phyloP scores from a whole-genome alignment of 2,888 invertebrate species.

The Cetonia aurata region DNA sequence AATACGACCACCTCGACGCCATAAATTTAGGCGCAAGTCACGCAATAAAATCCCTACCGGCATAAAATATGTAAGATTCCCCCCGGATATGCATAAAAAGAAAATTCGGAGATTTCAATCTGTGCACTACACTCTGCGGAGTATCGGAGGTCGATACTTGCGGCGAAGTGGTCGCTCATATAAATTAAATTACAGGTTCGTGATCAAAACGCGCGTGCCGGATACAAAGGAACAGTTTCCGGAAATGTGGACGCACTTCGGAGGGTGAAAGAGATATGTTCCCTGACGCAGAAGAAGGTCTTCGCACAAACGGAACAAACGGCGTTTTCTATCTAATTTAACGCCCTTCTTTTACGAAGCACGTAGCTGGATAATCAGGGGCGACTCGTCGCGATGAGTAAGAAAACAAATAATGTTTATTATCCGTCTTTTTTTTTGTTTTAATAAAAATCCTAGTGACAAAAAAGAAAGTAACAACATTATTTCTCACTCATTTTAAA shows the following conservation, averaged over 20 bases:
- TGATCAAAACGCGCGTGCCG: slow-evolving; percentile 1
- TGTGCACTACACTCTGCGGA: too few species aligned
- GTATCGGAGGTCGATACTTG: too few species aligned
- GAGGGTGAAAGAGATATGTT: background rate
- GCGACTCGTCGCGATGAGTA: too few species aligned
- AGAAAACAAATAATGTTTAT: too few species aligned
- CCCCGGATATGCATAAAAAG: slow-evolving; percentile 1
- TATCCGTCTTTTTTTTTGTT: too few species aligned
- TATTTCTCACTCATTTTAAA: too few species aligned
- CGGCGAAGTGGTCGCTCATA: background rate
- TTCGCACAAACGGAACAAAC: background rate
- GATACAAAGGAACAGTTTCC: slow-evolving; percentile 20
- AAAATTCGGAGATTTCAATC: background rate
- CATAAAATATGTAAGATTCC: background rate
- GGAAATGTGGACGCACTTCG: background rate
- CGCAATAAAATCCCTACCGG: background rate
- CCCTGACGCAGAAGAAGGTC: background rate
- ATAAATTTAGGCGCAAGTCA: background rate
- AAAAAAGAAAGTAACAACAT: too few species aligned
- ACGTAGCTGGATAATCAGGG: background rate
- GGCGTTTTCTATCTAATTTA: background rate
- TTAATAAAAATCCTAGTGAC: too few species aligned
- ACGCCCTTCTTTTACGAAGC: background rate
- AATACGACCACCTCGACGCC: background rate
- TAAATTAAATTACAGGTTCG: slow-evolving; percentile 6